Evolutionary conservation across 2,888 invertebrate genomes (phyloP), one percentile per base, ranked within the genome.

Genomic region (Diarsia brunnea): DNA sequence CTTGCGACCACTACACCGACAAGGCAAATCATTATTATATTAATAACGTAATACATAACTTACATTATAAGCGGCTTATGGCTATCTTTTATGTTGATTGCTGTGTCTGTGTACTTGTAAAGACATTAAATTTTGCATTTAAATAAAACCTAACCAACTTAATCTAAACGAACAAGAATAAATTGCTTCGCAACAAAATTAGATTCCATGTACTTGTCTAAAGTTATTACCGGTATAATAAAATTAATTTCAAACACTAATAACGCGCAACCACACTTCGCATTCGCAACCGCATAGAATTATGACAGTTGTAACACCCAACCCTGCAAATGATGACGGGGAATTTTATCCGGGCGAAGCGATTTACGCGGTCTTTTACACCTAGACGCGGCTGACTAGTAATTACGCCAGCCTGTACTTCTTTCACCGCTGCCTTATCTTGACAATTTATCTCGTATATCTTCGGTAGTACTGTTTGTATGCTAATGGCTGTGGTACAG

Each of bases 391-490:
- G 86, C 84, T 78, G 89, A 87, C 90, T 88, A 91, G 90, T 94
- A 95, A 95, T 95, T 94, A 95, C 91, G 86, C 84, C 87, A 86
- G 89, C 86, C 89, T 89, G 88, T 89, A 89, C 91, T 94, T 95
- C 94, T 95, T 95, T 95, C 93, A 91, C 93, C 92, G 91, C 86
- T 66, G 85, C 82, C 87, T 93, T 95, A 95, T 95, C 95, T 92
- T 88, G 88, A 92, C 95, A 94, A 95, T 95, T 95, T 94, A 95
- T 95, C 95, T 93, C 89, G 90, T 91, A 91, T 93, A 93, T 94
- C 92, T 92, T 90, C 90, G 89, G 92, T 90, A 90, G 91, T 92
- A 90, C 91, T 94, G 94, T 95, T 94, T 94, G 92, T 94, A 95
- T 95, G 95, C 93, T 95, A 95, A 95, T 95, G 90, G 91, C 69